These are phyloP conservation scores for Epistrophella euchroma DNA, from an alignment of 2,888 invertebrate species.

Conservation along the genomic window DNA sequence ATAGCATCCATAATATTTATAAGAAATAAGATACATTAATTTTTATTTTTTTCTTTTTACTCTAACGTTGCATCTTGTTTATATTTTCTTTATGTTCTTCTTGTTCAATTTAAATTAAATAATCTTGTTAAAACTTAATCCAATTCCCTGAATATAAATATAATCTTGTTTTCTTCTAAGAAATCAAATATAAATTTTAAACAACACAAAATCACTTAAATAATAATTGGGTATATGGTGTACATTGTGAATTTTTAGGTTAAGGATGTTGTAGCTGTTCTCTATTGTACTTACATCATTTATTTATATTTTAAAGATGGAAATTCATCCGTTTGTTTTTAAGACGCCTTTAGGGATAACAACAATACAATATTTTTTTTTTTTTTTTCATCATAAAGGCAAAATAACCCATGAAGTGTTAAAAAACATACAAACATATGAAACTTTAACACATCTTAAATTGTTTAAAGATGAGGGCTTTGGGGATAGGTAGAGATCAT, in stretches of 20 bases:
- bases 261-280: neutral
- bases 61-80: neutral
- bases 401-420: no score
- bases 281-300: neutral
- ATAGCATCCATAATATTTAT: neutral
- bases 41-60: neutral
- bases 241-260: neutral
- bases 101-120: neutral
- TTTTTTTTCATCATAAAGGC: neutral
- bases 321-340: neutral
- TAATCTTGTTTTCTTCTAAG: neutral
- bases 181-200: neutral
- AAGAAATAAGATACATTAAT: neutral
- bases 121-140: neutral
- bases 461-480: no score
- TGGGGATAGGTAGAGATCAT: no score
- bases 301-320: constrained; percentile 1
- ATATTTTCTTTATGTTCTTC: neutral
- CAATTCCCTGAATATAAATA: neutral
- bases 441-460: no score
- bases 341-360: neutral
- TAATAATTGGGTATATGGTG: neutral
- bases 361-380: neutral
- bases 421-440: no score
- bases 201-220: neutral